Base-by-base conservation (phyloP, 2,113 vertebrate genomes). In the Empidonax alnorum region DNA sequence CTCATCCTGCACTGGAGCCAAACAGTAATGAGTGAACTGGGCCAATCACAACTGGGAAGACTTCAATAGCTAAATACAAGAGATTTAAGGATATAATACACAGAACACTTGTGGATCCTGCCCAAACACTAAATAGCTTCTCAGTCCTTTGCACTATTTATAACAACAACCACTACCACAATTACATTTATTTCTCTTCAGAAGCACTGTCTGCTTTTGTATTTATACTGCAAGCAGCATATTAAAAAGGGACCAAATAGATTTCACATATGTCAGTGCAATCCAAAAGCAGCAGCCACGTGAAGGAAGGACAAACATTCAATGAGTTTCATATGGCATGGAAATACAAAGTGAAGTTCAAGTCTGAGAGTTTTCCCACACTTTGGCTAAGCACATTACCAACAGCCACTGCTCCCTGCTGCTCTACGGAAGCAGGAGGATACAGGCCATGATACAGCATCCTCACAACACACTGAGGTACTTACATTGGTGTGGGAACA, bases 331-430 rank as follows among this genome's bases (percentile, higher is more conserved):
- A 87, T 44, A 93, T 95, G 93, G 94, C 96, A 93, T 47, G 80
- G 93, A 94, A 86, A 94, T 8, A 91, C 85, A 89, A 93, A 85
- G 68, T 1, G 27, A 84, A 84, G 93, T 93, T 96, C 94, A 92
- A 90, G 89, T 72, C 88, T 77, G 84, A 84, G 92, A 93, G 82
- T 90, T 96, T 96, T 95, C 96, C 92, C 94, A 96, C 96, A 96
- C 84, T 96, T 93, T 3, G 25, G 71, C 85, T 96, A 72, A 96
- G 86, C 41, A 22, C 73, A 87, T 96, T 94, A 80, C 90, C 90
- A 94, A 82, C 61, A 96, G 89, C 42, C 81, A 25, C 69, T 1
- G 66, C 47, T 68, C 14, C 23, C 47, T 19, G 66, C 52, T 62
- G 59, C 61, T 1, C 0, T 4, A 14, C 0, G 3, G 87, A 58